A percentile compares a stretch with the other conserved stretches of the same genome.
Conservation (phyloP, 2,113 vertebrate species). For the Brachypteracias leptosomus region DNA sequence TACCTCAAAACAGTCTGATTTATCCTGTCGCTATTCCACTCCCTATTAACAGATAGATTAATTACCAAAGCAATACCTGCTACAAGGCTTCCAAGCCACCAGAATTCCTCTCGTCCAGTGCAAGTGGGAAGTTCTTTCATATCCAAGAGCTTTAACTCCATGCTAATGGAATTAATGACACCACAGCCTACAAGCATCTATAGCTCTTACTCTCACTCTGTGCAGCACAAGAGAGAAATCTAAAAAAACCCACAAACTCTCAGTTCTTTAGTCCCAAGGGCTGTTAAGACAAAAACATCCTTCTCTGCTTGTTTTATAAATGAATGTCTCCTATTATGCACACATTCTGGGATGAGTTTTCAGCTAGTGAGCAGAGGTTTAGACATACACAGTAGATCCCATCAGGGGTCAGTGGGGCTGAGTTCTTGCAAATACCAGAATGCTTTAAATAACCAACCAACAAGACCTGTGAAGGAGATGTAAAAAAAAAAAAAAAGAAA, state of each 20-base stretch:
- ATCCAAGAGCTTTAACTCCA: background rate
- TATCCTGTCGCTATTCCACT: background rate
- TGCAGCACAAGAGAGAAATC: background rate
- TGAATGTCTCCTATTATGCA: background rate
- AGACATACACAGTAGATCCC: background rate
- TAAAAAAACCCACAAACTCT: background rate
- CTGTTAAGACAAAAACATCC: constrained; percentile 1
- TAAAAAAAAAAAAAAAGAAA: background rate
- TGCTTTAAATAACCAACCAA: background rate
- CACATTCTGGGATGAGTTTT: background rate
- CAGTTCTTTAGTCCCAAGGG: constrained; percentile 7
- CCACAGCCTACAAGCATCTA: background rate
- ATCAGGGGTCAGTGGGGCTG: background rate
- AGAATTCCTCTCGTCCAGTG: background rate
- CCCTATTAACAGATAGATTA: background rate
- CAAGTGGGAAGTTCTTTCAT: background rate
- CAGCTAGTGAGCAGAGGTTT: background rate
- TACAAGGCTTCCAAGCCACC: constrained; percentile 26
- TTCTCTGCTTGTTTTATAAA: constrained; percentile 28
- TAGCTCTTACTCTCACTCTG: background rate
- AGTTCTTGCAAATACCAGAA: background rate
- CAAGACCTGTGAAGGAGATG: background rate
- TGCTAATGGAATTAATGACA: background rate
- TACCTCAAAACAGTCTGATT: background rate
- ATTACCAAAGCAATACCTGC: background rate